These are phyloP conservation scores for Archaeoteleia sp. DNA, from an alignment of 2,888 invertebrate genomes.

Conservation along the genomic window DNA sequence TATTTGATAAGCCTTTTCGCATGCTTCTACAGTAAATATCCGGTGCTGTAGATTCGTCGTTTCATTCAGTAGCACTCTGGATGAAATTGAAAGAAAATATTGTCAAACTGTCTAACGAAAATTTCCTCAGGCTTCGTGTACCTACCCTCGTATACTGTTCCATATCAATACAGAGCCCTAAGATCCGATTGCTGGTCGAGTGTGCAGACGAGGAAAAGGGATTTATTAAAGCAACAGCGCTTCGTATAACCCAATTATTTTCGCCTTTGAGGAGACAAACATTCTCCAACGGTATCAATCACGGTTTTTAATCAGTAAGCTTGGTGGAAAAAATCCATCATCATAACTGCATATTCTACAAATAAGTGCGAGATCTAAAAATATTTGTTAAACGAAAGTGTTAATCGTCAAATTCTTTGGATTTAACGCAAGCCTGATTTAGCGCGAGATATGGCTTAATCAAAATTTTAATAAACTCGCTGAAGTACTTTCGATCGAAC, in stretches of 20 bases:
- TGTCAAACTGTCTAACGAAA: constrained; percentile 52
- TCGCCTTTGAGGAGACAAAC: constrained; percentile 36
- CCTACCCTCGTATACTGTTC: constrained; percentile 31
- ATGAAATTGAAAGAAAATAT: constrained; percentile 69
- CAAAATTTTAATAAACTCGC: constrained; percentile 8
- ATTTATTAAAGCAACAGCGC: constrained; percentile 48
- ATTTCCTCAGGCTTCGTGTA: constrained; percentile 45
- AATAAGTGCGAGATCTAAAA: no score
- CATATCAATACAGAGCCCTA: constrained; percentile 36
- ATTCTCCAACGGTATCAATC: constrained; percentile 20
- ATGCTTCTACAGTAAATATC: constrained; percentile 30
- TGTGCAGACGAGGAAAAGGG: constrained; percentile 29
- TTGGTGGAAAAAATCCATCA: no score
- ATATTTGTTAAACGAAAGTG: no score
- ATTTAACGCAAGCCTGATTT: background rate
- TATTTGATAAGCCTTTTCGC: constrained; percentile 22
- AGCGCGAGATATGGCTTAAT: constrained; percentile 5
- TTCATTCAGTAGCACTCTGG: constrained; percentile 40
- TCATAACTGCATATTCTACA: no score
- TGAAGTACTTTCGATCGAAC: constrained; percentile 4
- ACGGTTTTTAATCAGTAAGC: no score
- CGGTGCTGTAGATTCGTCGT: constrained; percentile 43
- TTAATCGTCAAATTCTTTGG: no score
- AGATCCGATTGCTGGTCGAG: constrained; percentile 50
- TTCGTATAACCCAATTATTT: constrained; percentile 34